phyloP scores from a whole-genome alignment of 2,888 invertebrate genomes.

The Ischnus inquisitorius region DNA sequence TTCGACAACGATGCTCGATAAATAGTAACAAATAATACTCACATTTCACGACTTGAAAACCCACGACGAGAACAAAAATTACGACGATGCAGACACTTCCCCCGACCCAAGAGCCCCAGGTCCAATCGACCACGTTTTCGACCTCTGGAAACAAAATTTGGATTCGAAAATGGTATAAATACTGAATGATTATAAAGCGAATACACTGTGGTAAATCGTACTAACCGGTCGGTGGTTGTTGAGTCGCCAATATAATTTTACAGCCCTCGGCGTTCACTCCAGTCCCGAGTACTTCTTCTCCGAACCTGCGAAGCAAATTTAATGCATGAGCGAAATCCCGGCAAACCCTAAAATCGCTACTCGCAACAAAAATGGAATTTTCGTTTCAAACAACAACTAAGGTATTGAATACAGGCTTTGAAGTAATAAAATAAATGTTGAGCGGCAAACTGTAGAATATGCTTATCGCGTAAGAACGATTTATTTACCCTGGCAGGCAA shows the following conservation, averaged over 20 bases:
- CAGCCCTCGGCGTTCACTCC: slow-evolving; percentile 67
- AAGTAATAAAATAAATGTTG: no score
- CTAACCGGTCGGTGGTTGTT: slow-evolving; percentile 51
- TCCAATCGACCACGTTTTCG: neutral
- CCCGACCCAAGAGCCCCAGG: neutral
- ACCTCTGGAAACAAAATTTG: neutral
- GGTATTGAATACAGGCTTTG: no score
- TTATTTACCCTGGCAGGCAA: slow-evolving; percentile 72
- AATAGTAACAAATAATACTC: slow-evolving; percentile 9
- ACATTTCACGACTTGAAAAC: neutral
- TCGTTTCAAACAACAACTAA: no score
- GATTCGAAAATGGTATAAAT: neutral
- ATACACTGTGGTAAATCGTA: neutral
- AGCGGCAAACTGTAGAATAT: no score
- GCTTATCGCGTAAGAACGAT: no score
- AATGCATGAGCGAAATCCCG: neutral
- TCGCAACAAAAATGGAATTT: no score
- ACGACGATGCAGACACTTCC: neutral
- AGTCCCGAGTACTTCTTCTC: slow-evolving; percentile 66
- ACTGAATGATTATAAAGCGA: neutral
- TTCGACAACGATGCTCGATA: neutral
- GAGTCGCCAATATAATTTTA: slow-evolving; percentile 42
- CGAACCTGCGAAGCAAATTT: slow-evolving; percentile 61
- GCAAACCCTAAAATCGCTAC: no score
- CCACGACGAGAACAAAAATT: neutral